Evolutionary conservation across 2,113 vertebrate species (phyloP).

Genomic region (Neopipo cinnamomea): DNA sequence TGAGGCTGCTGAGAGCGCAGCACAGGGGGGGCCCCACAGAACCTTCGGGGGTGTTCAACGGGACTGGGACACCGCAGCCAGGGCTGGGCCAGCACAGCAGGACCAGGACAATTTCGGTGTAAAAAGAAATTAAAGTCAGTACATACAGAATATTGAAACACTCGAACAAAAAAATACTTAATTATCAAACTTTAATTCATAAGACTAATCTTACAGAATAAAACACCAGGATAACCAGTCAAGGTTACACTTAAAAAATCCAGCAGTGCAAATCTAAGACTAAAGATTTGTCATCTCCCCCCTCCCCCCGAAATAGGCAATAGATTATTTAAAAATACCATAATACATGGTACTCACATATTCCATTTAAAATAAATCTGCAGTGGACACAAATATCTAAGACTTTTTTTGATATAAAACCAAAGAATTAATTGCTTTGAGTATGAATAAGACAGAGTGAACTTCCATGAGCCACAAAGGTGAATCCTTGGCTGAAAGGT

Average conservation of each 20-base stretch:
- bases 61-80: neutral
- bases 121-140: neutral
- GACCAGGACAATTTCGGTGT: neutral
- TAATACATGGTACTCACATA: conserved; percentile 65
- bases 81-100: neutral
- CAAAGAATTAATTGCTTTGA: conserved; percentile 2
- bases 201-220: conserved; percentile 78
- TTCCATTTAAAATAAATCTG: conserved; percentile 62
- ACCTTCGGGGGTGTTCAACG: neutral
- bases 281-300: conserved; percentile 67
- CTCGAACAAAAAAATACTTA: conserved; percentile 41
- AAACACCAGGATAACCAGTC: conserved; percentile 74
- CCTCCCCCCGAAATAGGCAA: conserved; percentile 61
- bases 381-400: conserved; percentile 40
- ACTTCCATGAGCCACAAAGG: neutral
- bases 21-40: neutral
- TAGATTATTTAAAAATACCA: conserved; percentile 70
- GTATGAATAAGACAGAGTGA: conserved; percentile 25
- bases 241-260: conserved; percentile 75
- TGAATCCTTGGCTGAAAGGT: conserved; percentile 25
- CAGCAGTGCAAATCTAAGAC: conserved; percentile 78
- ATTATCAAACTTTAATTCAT: conserved; percentile 81
- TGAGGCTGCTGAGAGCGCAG: fast-evolving
- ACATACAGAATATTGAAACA: neutral
- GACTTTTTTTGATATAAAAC: conserved; percentile 8